A percentile compares a stretch with the other conserved stretches of the same genome.
Conservation (phyloP, 2,888 invertebrate species). For the Xylota sylvarum region DNA sequence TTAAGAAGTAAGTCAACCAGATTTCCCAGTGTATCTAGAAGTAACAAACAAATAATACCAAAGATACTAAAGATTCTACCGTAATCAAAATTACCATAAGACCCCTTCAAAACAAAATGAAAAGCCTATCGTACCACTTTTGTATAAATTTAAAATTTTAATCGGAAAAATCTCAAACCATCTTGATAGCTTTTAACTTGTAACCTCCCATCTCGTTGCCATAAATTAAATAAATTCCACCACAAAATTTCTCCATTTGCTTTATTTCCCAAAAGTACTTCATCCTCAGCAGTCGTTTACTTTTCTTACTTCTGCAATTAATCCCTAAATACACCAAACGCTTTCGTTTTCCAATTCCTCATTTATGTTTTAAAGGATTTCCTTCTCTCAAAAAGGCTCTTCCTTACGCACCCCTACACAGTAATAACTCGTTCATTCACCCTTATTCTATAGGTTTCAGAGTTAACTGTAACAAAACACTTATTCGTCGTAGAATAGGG, state of each 20-base stretch:
- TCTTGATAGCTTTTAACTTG: background rate
- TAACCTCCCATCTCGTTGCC: background rate
- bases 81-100: no score
- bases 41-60: no score
- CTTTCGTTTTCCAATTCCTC: background rate
- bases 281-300: background rate
- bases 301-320: background rate
- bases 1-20: no score
- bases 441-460: background rate
- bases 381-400: background rate
- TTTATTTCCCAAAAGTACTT: slow-evolving; percentile 6
- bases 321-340: slow-evolving; percentile 6
- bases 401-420: background rate
- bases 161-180: background rate
- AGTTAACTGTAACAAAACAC: slow-evolving; percentile 29
- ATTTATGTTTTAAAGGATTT: slow-evolving; percentile 8
- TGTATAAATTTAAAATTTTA: background rate
- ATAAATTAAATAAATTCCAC: background rate
- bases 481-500: slow-evolving; percentile 6
- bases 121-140: background rate
- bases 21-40: no score
- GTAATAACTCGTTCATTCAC: background rate
- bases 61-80: no score
- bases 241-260: background rate
- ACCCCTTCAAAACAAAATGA: background rate